Evolutionary conservation across 2,113 vertebrate species (phyloP), one percentile per base, ranked within the genome.

Genomic region (Actinemys pallida): DNA sequence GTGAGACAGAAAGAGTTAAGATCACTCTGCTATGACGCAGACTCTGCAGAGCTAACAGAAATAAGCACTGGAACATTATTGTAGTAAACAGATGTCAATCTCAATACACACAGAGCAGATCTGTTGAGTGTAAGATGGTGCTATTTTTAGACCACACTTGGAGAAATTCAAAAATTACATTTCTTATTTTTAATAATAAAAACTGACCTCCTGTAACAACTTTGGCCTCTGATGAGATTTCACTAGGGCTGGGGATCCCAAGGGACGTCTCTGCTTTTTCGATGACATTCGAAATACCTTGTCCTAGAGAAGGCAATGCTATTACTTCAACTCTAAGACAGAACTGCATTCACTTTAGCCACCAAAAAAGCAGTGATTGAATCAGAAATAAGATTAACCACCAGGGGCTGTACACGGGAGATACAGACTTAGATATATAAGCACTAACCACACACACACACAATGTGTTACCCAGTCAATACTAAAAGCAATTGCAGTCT

Each of bases 231-330:
- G 98, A 93, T 1, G 99, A 99, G 62, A 99, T 97, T 93, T 99
- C 99, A 54, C 91, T 98, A 10, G 99, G 99, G 96, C 98, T 99
- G 53, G 99, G 99, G 84, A 99, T 99, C 80, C 99, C 99, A 93
- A 99, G 98, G 1, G 99, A 99, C 2, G 98, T 99, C 98, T 99
- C 99, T 19, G 99, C 99, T 97, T 99, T 99, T 97, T 99, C 99
- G n/a, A 99, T 99, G 87, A 98, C 99, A 96, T 98, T 99, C 93
- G 99, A 99, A 98, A 99, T 98, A 27, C 99, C 99, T 95, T 99
- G 99, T 90, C 99, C 99, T 99, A 96, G 56, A 75, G n/a, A 94
- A 92, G 92, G 96, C 87, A 93, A 95, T 42, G 53, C 9, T n/a
- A 88, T 87, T 42, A 84, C 86, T 89, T 89, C n/a, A 90, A 54